These are phyloP conservation scores for Actinostola sp. DNA, from an alignment of 92 coral and sea anemone species.

Conservation along the genomic window DNA sequence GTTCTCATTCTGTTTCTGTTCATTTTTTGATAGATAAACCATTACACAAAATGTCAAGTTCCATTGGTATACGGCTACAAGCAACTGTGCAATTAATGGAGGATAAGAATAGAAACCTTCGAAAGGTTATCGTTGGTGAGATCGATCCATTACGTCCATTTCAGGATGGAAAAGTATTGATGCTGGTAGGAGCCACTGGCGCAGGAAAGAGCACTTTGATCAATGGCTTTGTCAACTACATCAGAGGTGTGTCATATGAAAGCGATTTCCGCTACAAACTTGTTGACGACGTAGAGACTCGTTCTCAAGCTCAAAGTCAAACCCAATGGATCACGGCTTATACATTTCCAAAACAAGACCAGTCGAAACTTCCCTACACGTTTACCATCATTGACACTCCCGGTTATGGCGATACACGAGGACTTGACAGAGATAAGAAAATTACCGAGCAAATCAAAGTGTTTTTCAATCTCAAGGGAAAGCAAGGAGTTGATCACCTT, in stretches of 20 bases:
- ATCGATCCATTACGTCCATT: neutral
- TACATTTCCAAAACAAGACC: slow-evolving; percentile 13
- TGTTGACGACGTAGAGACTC: neutral
- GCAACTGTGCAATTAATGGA: too few species aligned
- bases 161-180: slow-evolving; percentile 2
- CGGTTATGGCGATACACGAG: slow-evolving; percentile 51
- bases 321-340: slow-evolving; percentile 44
- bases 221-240: slow-evolving; percentile 46
- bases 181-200: slow-evolving; percentile 46
- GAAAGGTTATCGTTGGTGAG: neutral
- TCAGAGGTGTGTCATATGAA: slow-evolving; percentile 27
- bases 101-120: neutral
- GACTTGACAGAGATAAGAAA: slow-evolving; percentile 34
- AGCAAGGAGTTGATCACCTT: slow-evolving; percentile 39
- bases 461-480: slow-evolving; percentile 17
- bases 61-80: too few species aligned
- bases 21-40: too few species aligned
- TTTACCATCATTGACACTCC: slow-evolving; percentile 54
- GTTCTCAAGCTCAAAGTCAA: slow-evolving; percentile 35
- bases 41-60: too few species aligned
- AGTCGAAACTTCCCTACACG: slow-evolving; percentile 20
- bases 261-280: slow-evolving; percentile 30
- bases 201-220: slow-evolving; percentile 54
- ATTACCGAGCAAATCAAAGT: slow-evolving; percentile 39
- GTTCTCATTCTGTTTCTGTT: too few species aligned